Evolutionary conservation across 2,113 vertebrate species (phyloP).

Genomic region (Colius striatus): DNA sequence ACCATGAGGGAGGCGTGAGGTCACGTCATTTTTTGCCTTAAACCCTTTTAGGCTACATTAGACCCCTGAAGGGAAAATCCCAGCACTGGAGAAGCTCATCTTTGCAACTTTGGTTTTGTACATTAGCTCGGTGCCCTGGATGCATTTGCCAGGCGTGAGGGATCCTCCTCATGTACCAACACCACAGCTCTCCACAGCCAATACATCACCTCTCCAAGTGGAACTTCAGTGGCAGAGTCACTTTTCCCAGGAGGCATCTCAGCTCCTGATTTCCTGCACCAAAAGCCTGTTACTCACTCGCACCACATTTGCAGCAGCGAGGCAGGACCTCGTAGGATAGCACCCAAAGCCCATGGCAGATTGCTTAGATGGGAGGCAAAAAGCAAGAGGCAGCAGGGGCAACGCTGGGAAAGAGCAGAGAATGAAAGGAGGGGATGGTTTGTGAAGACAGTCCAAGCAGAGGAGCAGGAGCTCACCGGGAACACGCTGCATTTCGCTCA

Average conservation of each 20-base stretch:
- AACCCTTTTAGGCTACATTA: background rate
- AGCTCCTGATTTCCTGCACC: background rate
- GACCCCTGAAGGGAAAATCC: background rate
- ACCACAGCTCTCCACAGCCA: accelerated
- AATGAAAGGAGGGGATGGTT: background rate
- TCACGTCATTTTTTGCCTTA: background rate
- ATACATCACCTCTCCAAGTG: background rate
- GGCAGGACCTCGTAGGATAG: accelerated
- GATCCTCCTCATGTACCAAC: accelerated
- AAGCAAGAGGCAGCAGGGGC: no score
- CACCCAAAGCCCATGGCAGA: background rate
- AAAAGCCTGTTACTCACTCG: accelerated
- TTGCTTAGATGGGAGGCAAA: background rate
- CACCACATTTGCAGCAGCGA: background rate
- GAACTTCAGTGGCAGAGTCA: background rate
- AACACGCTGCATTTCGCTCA: accelerated
- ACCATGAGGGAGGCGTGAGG: accelerated
- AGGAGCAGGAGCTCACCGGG: background rate
- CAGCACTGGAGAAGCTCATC: background rate
- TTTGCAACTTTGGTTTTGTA: background rate
- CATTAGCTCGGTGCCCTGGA: accelerated
- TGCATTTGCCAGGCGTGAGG: background rate
- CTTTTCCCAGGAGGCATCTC: accelerated
- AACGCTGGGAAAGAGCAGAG: background rate
- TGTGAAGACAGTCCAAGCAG: accelerated